phyloP scores from a whole-genome alignment of 2,888 invertebrate species.

The Merodon equestris region DNA sequence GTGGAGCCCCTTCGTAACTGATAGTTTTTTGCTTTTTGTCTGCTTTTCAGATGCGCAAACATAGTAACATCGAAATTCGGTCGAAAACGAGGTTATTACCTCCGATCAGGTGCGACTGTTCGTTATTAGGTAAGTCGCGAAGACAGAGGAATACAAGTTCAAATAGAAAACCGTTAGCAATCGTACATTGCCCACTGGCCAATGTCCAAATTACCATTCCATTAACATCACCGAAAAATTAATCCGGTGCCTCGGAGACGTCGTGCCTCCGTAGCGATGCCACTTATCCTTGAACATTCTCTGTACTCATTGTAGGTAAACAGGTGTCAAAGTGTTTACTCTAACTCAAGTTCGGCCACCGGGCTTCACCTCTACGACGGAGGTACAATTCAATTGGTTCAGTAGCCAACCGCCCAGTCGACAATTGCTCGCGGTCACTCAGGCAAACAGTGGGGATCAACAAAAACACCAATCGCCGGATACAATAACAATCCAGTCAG shows the following conservation, averaged over 20 bases:
- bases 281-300: conserved; percentile 65
- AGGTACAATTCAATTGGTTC: conserved; percentile 58
- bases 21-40: too few species aligned
- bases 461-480: conserved; percentile 40
- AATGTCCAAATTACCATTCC: conserved; percentile 31
- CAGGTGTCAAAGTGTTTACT: conserved; percentile 61
- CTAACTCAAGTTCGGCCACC: conserved; percentile 57
- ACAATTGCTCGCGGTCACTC: conserved; percentile 6
- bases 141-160: conserved; percentile 52
- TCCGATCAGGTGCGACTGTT: conserved; percentile 58
- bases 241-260: conserved; percentile 9
- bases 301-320: conserved; percentile 61
- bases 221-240: conserved; percentile 26
- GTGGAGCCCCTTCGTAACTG: conserved; percentile 37
- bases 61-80: conserved; percentile 13
- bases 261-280: conserved; percentile 12
- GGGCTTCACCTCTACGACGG: conserved; percentile 45
- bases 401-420: conserved; percentile 27
- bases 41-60: conserved; percentile 37
- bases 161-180: conserved; percentile 50
- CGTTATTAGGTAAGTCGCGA: conserved; percentile 41
- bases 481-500: conserved; percentile 58
- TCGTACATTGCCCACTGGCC: background rate
- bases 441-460: conserved; percentile 31
- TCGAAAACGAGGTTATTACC: conserved; percentile 47